Evolutionary conservation across 2,888 invertebrate species (phyloP).

Genomic region (Fragum fragum): DNA sequence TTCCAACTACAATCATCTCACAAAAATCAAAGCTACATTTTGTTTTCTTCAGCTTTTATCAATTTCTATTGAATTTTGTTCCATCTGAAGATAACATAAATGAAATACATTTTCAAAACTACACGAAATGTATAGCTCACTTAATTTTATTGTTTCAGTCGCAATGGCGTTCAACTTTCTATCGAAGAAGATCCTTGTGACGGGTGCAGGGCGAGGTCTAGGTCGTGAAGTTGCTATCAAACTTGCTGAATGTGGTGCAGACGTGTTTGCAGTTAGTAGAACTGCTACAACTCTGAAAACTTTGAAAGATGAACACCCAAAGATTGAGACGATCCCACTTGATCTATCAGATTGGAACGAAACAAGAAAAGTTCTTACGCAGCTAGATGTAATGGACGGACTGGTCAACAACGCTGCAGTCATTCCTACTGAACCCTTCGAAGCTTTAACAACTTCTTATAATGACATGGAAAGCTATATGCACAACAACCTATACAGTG

Average conservation of each 20-base stretch:
- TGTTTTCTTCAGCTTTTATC: no score
- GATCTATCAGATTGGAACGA: conserved; percentile 93
- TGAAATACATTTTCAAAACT: no score
- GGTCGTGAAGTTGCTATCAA: conserved; percentile 92
- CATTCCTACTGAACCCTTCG: conserved; percentile 91
- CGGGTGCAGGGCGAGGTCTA: conserved; percentile 95
- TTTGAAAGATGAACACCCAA: conserved; percentile 87
- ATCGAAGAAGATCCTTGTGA: conserved; percentile 93
- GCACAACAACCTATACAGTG: conserved; percentile 93
- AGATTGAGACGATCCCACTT: conserved; percentile 88
- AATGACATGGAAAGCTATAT: conserved; percentile 87
- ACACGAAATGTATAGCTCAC: no score
- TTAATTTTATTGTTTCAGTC: neutral
- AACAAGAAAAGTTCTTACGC: conserved; percentile 89
- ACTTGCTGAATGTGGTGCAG: conserved; percentile 90
- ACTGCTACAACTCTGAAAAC: conserved; percentile 90
- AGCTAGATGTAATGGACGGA: conserved; percentile 91
- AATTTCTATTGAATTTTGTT: no score
- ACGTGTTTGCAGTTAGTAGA: conserved; percentile 93
- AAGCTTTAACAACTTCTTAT: conserved; percentile 84
- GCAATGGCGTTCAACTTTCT: conserved; percentile 36
- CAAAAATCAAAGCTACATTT: no score
- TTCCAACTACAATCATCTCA: no score
- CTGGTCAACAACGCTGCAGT: conserved; percentile 96
- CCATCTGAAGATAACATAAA: no score